Base-by-base conservation (phyloP, 2,797 vertebrate genomes). In the Pampus argenteus region DNA sequence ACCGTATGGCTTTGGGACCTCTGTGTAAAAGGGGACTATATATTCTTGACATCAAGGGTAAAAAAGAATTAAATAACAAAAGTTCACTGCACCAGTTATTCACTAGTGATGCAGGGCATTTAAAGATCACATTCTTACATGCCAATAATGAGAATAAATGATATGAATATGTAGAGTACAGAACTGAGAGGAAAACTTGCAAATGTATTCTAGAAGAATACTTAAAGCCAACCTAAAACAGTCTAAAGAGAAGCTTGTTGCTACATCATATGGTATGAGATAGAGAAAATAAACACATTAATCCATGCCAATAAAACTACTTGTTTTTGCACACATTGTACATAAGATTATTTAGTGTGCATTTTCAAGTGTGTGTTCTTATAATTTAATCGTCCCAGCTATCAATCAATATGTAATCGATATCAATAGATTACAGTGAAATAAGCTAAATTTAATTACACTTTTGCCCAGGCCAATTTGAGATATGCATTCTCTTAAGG, bases 21-120 rank as follows among this genome's bases (percentile, higher is more conserved):
- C 13, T 17, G 18, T 28, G 22, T 57, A 60, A 74, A 59, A 54
- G 22, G 15, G 56, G 38, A 47, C n/a, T 26, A 38, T 60, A 54
- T 67, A 51, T 57, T 40, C n/a, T 73, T 80, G 3, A 75, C 55
- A 76, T 62, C 38, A 68, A 74, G 25, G n/a, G 55, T 2, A 49
- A 4, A 4, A 5, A 34, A 51, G 9, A 71, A 61, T 50, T 14
- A 63, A 74, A 61, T 34, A 36, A 15, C 23, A 26, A n/a, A 58
- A 31, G 36, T 56, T 67, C 23, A 36, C 36, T 29, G 9, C 42
- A 58, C n/a, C 42, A 59, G 31, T 36, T 45, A 62, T 47, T 25
- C 2, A 0, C 10, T 9, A 48, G 28, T 48, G 22, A 55, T 15
- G 8, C 56, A 26, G 36, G n/a, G 60, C 51, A 69, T 60, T 49